Evolutionary conservation across 2,797 vertebrate species (phyloP).

Genomic region (Trematomus bernacchii): DNA sequence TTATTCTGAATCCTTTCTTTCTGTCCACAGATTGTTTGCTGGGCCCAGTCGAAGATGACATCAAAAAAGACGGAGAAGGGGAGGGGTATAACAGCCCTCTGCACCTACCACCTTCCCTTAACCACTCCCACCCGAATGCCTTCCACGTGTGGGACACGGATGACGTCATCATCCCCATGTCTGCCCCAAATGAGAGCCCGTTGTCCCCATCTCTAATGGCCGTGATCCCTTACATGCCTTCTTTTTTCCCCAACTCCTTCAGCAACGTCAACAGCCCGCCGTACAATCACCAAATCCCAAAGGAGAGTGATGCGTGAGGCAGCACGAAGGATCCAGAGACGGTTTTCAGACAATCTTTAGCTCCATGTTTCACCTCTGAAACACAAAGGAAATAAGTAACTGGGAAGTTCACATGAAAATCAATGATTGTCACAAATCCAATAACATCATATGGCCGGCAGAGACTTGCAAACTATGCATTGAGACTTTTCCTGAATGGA

Average conservation of each 20-base stretch:
- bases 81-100: conserved; percentile 57
- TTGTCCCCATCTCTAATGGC: conserved; percentile 76
- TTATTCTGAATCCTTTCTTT: not conserved
- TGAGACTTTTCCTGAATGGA: conserved; percentile 5
- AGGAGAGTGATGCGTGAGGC: conserved; percentile 66
- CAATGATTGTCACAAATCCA: conserved; percentile 5
- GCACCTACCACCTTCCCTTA: conserved; percentile 67
- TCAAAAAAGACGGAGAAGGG: conserved; percentile 68
- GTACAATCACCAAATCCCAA: conserved; percentile 53
- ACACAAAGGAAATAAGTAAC: not conserved
- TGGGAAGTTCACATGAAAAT: not conserved
- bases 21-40: conserved; percentile 83
- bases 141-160: conserved; percentile 86
- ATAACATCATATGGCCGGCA: not conserved
- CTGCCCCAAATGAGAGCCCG: conserved; percentile 43
- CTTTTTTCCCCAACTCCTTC: conserved; percentile 75
- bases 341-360: conserved; percentile 4
- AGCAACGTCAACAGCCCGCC: conserved; percentile 70
- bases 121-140: conserved; percentile 81
- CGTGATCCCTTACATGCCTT: conserved; percentile 82
- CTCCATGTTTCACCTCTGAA: conserved; percentile 7
- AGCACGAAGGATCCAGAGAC: not conserved
- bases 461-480: not conserved
- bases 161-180: conserved; percentile 82
- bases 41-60: conserved; percentile 79